These are phyloP conservation scores for Drosophila guanche DNA, from an alignment of 1,140 invertebrate species.

Conservation along the genomic window DNA sequence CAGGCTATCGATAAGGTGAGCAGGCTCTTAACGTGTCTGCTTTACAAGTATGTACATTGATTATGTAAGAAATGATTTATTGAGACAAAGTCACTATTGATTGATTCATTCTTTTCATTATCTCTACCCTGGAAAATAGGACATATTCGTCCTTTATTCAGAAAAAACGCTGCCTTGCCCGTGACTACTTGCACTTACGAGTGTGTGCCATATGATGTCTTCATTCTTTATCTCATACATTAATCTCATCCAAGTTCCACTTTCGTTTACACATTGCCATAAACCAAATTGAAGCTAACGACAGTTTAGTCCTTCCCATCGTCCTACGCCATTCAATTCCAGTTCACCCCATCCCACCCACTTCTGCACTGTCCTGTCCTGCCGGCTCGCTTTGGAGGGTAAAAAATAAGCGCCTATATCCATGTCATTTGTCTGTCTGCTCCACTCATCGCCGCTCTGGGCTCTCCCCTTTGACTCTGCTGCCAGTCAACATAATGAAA, in stretches of 20 bases:
- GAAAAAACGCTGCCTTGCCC: too few species aligned
- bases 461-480: constrained; percentile 50
- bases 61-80: constrained; percentile 17
- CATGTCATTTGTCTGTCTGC: constrained; percentile 78
- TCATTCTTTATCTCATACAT: too few species aligned
- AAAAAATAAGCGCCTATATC: constrained; percentile 66
- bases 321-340: neutral
- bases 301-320: constrained; percentile 28
- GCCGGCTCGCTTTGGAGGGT: constrained; percentile 11
- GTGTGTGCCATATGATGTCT: neutral
- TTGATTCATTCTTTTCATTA: neutral
- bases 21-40: constrained; percentile 19
- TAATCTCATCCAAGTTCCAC: constrained; percentile 16
- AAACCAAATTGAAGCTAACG: constrained; percentile 39
- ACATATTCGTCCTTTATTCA: neutral
- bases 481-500: constrained; percentile 83
- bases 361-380: neutral
- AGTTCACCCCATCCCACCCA: neutral
- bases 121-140: too few species aligned
- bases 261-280: constrained; percentile 26
- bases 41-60: constrained; percentile 3
- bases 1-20: constrained; percentile 44
- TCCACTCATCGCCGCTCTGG: constrained; percentile 15
- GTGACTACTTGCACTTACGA: neutral
- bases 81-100: neutral